A percentile compares a stretch with the other conserved stretches of the same genome.
These are phyloP conservation scores for Pelecanus crispus DNA, from an alignment of 2,113 vertebrate genomes.

Conservation along the genomic window DNA sequence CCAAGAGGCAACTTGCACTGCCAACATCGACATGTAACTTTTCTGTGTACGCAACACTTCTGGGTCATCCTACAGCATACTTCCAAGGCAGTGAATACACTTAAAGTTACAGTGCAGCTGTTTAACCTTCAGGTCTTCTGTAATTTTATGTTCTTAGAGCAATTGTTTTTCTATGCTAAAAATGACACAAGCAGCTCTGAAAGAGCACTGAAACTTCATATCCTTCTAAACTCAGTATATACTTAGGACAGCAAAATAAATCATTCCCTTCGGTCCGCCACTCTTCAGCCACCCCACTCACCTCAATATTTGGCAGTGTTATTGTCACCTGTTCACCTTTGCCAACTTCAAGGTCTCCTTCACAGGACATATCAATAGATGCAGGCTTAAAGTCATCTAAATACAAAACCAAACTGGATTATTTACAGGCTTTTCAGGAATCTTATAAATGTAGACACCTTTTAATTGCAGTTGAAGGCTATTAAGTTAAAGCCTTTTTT, in stretches of 20 bases:
- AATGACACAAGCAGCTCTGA: not conserved
- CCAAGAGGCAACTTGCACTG: conserved; percentile 25
- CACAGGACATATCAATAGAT: conserved; percentile 92
- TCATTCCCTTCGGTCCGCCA: accelerated
- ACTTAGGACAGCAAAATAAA: not conserved
- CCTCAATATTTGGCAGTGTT: conserved; percentile 95
- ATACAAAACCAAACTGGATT: conserved; percentile 9
- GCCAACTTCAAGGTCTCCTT: conserved; percentile 94
- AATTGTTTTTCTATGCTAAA: not conserved
- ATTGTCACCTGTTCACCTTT: conserved; percentile 98
- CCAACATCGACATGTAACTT: conserved; percentile 23
- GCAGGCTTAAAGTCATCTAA: conserved; percentile 99
- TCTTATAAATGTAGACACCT: not conserved
- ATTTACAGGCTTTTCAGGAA: conserved; percentile 1
- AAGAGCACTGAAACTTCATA: not conserved
- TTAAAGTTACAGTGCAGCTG: conserved; percentile 24
- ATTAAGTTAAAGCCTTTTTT: not conserved
- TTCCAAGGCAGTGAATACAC: not conserved
- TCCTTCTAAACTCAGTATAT: not conserved
- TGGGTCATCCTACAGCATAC: conserved; percentile 38
- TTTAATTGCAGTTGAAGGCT: not conserved
- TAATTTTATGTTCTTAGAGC: not conserved
- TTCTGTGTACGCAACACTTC: not conserved
- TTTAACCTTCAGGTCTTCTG: not conserved
- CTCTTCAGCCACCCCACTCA: conserved; percentile 49